phyloP scores from a whole-genome alignment of 2,113 vertebrate species.

The Marcusenius ussheri region DNA sequence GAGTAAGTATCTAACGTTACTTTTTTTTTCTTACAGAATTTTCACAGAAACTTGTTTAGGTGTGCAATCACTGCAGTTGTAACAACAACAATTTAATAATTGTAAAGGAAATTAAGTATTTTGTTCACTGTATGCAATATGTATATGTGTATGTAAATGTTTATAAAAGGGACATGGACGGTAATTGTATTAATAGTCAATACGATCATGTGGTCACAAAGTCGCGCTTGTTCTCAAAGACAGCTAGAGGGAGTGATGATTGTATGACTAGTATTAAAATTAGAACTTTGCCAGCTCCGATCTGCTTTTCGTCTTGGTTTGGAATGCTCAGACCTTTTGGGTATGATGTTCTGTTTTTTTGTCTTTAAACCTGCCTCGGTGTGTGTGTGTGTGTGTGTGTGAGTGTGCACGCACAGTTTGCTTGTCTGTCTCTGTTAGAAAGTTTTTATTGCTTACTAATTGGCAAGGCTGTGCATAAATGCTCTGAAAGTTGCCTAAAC shows the following conservation, averaged over 20 bases:
- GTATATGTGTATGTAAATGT: not conserved
- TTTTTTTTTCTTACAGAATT: not conserved
- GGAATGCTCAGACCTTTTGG: not conserved
- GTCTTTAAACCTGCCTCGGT: not conserved
- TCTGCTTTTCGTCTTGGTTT: not conserved
- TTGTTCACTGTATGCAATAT: not conserved
- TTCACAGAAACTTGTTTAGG: not conserved
- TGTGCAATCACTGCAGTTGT: not conserved
- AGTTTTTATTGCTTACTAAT: not conserved
- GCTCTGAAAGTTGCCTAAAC: not conserved
- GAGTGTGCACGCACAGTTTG: no score
- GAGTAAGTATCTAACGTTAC: not conserved
- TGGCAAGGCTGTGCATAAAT: not conserved
- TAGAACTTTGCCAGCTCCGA: not conserved
- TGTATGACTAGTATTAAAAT: not conserved
- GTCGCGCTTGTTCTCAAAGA: not conserved
- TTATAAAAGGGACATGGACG: not conserved
- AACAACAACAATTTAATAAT: not conserved
- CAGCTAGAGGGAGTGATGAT: not conserved
- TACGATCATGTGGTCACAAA: not conserved
- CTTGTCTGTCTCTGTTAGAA: not conserved
- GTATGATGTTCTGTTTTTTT: not conserved
- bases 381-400: not conserved
- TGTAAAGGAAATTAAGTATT: not conserved
- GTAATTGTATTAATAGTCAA: not conserved